Evolutionary conservation across 1,140 invertebrate species (phyloP).

Genomic region (Eumeta japonica): DNA sequence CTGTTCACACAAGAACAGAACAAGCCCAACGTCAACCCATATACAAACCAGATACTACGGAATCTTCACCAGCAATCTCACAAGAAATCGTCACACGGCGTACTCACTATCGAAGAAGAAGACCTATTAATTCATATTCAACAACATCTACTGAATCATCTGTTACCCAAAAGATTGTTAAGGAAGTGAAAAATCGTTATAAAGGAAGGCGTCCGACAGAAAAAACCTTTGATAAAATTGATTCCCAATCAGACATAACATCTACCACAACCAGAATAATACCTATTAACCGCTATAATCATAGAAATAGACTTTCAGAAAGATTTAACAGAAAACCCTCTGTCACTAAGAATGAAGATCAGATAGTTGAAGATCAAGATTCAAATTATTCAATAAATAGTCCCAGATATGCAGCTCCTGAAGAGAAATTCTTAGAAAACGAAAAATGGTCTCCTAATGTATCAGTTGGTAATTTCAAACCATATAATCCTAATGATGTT

Average conservation of each 20-base stretch:
- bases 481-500: slow-evolving; percentile 56
- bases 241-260: slow-evolving; percentile 24
- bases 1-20: slow-evolving; percentile 36
- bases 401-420: slow-evolving; percentile 40
- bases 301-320: slow-evolving; percentile 38
- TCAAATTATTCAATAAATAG: slow-evolving; percentile 48
- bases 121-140: slow-evolving; percentile 27
- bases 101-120: slow-evolving; percentile 32
- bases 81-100: slow-evolving; percentile 31
- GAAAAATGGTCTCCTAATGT: slow-evolving; percentile 67
- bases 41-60: slow-evolving; percentile 42
- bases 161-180: slow-evolving; percentile 18
- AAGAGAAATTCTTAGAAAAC: slow-evolving; percentile 29
- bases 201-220: slow-evolving; percentile 43
- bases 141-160: slow-evolving; percentile 35
- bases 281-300: slow-evolving; percentile 26
- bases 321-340: slow-evolving; percentile 37
- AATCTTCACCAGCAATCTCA: slow-evolving; percentile 17
- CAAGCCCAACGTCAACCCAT: slow-evolving; percentile 43
- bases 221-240: slow-evolving; percentile 40
- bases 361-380: slow-evolving; percentile 43
- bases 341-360: slow-evolving; percentile 17
- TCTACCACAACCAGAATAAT: slow-evolving; percentile 26
- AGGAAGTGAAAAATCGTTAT: slow-evolving; percentile 45
- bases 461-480: slow-evolving; percentile 58